A percentile compares a stretch with the other conserved stretches of the same genome.
Evolutionary conservation across 2,797 vertebrate genomes (phyloP).

Genomic region (Sparidentex hasta): DNA sequence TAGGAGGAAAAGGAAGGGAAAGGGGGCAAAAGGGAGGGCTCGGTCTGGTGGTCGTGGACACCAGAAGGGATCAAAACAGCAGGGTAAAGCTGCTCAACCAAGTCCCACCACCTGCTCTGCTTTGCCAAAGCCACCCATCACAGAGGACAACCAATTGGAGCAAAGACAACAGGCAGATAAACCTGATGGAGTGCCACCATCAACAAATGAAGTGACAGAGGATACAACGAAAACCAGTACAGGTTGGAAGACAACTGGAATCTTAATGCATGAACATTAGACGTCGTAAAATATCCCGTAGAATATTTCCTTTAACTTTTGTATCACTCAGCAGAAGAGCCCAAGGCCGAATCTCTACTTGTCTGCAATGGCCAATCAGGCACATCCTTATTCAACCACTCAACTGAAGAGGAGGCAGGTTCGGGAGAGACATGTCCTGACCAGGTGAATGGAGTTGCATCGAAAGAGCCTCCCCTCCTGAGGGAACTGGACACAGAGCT

Average conservation of each 20-base stretch:
- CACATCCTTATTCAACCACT: conserved; percentile 69
- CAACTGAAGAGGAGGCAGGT: conserved; percentile 58
- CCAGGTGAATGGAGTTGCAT: conserved; percentile 57
- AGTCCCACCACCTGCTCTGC: conserved; percentile 45
- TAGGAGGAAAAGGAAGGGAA: conserved; percentile 87
- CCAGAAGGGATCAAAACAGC: conserved; percentile 74
- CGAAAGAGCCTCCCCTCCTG: conserved; percentile 72
- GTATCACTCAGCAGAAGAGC: conserved; percentile 71
- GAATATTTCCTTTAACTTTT: neutral
- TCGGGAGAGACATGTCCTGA: conserved; percentile 55
- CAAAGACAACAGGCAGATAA: conserved; percentile 27
- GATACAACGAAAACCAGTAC: conserved; percentile 39
- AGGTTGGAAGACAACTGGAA: conserved; percentile 63
- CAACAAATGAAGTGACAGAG: conserved; percentile 37
- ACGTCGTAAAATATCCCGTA: neutral
- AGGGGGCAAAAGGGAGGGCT: conserved; percentile 82
- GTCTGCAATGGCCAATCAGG: conserved; percentile 69
- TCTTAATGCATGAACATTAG: neutral
- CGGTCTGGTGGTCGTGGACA: conserved; percentile 77
- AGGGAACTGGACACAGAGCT: conserved; percentile 80
- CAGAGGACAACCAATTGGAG: conserved; percentile 58
- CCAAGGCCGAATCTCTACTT: conserved; percentile 46
- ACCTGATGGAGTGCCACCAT: conserved; percentile 42
- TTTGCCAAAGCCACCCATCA: conserved; percentile 46
- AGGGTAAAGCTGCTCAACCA: conserved; percentile 69